These are phyloP conservation scores for Sinocyclocheilus anophthalmus DNA, from an alignment of 2,113 vertebrate species.

Conservation along the genomic window DNA sequence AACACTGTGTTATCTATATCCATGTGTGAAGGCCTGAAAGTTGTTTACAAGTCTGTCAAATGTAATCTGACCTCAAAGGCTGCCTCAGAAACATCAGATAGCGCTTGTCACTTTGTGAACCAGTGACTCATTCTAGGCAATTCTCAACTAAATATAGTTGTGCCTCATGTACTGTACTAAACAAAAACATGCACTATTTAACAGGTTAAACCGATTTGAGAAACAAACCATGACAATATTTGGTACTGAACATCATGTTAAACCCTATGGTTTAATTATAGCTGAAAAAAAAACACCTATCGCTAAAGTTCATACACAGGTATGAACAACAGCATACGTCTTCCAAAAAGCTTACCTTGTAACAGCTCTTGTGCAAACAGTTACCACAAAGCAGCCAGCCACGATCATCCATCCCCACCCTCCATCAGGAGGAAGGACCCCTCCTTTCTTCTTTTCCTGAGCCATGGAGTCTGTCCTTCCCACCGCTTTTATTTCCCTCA, in stretches of 20 bases:
- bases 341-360: conserved; percentile 76
- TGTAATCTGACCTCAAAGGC: conserved; percentile 54
- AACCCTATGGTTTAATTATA: not conserved
- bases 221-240: not conserved
- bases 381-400: conserved; percentile 85
- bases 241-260: not conserved
- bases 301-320: not conserved
- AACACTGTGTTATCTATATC: not conserved
- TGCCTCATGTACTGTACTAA: not conserved
- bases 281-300: not conserved
- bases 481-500: conserved; percentile 24
- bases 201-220: conserved; percentile 7
- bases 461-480: conserved; percentile 68
- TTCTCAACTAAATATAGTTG: conserved; percentile 56
- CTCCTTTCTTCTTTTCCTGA: conserved; percentile 55
- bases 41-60: conserved; percentile 49
- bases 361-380: conserved; percentile 88
- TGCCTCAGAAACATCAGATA: conserved; percentile 36
- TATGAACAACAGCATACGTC: not conserved
- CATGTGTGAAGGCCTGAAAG: conserved; percentile 18
- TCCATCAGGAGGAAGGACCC: conserved; percentile 77
- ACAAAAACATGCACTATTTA: not conserved
- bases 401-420: conserved; percentile 94
- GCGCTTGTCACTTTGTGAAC: conserved; percentile 39
- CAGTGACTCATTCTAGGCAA: conserved; percentile 38